Percentiles rank a stretch among this genome's conserved stretches.
phyloP scores from a whole-genome alignment of 2,113 vertebrate genomes.

The Theristicus caerulescens region DNA sequence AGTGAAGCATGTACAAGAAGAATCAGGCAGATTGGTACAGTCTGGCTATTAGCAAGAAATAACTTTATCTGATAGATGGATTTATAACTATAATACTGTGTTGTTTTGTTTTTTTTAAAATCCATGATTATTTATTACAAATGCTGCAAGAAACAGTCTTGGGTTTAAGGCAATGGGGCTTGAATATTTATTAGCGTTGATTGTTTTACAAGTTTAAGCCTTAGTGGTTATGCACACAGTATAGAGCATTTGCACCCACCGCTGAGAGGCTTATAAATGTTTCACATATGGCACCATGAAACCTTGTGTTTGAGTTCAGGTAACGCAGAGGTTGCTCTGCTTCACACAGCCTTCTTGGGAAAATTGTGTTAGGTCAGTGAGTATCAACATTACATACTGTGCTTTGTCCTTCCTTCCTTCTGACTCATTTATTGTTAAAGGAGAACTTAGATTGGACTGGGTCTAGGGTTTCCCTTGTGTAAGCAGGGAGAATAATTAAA shows the following conservation, averaged over 20 bases:
- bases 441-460: conserved; percentile 49
- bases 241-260: neutral
- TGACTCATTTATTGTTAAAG: conserved; percentile 39
- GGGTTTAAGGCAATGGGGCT: neutral
- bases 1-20: neutral
- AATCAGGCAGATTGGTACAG: neutral
- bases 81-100: neutral
- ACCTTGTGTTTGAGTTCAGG: conserved; percentile 16
- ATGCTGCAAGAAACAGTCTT: neutral
- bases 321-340: neutral
- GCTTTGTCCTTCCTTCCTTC: conserved; percentile 45
- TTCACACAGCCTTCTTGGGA: neutral
- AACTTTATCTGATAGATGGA: neutral
- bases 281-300: neutral
- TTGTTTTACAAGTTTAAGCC: conserved; percentile 6
- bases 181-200: neutral
- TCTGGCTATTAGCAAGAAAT: neutral
- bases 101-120: neutral
- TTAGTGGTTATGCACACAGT: neutral
- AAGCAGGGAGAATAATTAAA: conserved; percentile 50
- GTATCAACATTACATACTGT: neutral
- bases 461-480: conserved; percentile 52
- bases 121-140: neutral
- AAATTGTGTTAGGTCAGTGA: neutral
- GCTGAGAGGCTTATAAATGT: conserved; percentile 32